These are phyloP conservation scores for Ranitomeya variabilis DNA, from an alignment of 2,113 vertebrate species.

Conservation along the genomic window DNA sequence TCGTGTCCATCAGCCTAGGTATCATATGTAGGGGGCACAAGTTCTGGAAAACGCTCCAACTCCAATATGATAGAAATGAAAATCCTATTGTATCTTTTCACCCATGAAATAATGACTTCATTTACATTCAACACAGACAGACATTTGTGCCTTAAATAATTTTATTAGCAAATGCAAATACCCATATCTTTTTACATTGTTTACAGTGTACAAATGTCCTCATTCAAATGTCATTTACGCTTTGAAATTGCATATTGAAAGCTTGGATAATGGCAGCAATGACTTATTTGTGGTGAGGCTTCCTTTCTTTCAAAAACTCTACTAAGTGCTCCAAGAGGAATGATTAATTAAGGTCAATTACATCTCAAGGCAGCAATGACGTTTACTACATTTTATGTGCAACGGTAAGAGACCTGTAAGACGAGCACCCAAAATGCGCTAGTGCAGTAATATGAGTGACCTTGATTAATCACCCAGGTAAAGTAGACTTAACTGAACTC, in stretches of 20 bases:
- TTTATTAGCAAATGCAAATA: constrained; percentile 59
- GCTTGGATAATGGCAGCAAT: constrained; percentile 32
- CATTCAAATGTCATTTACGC: constrained; percentile 51
- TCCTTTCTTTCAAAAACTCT: constrained; percentile 9
- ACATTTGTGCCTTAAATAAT: constrained; percentile 44
- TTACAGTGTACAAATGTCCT: constrained; percentile 52
- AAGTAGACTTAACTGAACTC: neutral
- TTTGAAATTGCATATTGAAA: constrained; percentile 55
- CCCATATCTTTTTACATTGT: constrained; percentile 53
- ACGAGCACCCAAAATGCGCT: neutral
- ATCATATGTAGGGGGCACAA: too few species aligned
- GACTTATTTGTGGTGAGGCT: constrained; percentile 19
- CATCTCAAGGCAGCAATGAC: constrained; percentile 19
- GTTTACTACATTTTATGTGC: constrained; percentile 1
- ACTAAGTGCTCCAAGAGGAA: constrained; percentile 8
- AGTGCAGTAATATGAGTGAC: constrained; percentile 9
- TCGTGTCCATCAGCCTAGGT: too few species aligned
- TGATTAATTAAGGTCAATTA: constrained; percentile 31
- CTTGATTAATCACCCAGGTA: constrained; percentile 19
- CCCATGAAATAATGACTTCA: too few species aligned
- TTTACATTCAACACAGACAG: constrained; percentile 1
- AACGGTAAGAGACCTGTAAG: constrained; percentile 21
- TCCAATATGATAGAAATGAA: neutral
- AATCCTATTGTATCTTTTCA: neutral
- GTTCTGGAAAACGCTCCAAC: too few species aligned